phyloP scores from a whole-genome alignment of 2,797 vertebrate genomes.

The Hyperoplus lanceolatus region DNA sequence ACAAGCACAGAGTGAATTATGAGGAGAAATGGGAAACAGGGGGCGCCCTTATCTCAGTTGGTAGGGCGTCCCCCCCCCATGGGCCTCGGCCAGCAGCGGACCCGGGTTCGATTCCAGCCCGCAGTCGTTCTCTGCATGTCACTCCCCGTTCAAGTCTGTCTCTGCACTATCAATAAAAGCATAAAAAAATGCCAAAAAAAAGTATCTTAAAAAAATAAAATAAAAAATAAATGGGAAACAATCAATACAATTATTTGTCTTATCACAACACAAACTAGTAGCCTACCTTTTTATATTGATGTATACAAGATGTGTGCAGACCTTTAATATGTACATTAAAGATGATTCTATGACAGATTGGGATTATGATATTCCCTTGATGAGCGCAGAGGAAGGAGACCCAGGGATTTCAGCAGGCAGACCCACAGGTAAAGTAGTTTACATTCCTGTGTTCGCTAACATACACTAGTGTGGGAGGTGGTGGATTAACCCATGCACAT shows the following conservation, averaged over 20 bases:
- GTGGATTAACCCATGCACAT: conserved; percentile 4
- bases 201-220: background rate
- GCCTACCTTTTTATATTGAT: background rate
- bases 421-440: conserved; percentile 55
- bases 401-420: conserved; percentile 75
- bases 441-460: background rate
- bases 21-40: background rate
- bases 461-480: background rate
- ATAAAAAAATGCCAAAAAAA: too few species aligned
- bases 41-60: too few species aligned
- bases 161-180: too few species aligned
- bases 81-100: too few species aligned
- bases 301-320: background rate
- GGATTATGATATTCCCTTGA: conserved; percentile 79
- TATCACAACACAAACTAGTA: background rate
- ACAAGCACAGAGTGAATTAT: background rate
- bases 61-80: too few species aligned
- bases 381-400: conserved; percentile 84
- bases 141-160: too few species aligned
- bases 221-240: too few species aligned
- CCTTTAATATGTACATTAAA: background rate
- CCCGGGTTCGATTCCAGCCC: too few species aligned
- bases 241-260: background rate
- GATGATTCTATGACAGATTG: conserved; percentile 20
- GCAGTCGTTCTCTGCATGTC: too few species aligned